phyloP scores from a whole-genome alignment of 53 echinoderm and acorn worm species.

The Holothuria scabra region DNA sequence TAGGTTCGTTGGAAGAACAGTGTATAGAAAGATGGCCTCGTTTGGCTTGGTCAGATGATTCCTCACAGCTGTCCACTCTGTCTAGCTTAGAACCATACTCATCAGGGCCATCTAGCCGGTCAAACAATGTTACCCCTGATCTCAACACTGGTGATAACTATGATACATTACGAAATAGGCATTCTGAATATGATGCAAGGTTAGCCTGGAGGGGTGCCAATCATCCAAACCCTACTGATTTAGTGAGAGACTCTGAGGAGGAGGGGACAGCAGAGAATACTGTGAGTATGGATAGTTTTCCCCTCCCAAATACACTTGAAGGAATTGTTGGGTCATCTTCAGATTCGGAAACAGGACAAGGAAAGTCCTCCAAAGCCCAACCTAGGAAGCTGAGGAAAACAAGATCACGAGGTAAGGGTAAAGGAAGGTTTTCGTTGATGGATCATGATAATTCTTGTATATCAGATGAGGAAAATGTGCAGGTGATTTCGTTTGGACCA shows the following conservation, averaged over 20 bases:
- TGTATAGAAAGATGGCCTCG: slow-evolving; percentile 2
- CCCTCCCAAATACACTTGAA: slow-evolving; percentile 79
- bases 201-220: neutral
- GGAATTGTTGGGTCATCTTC: slow-evolving; percentile 59
- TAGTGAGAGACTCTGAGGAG: slow-evolving; percentile 60
- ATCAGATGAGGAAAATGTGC: slow-evolving; percentile 66
- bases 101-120: slow-evolving; percentile 2
- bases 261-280: slow-evolving; percentile 54
- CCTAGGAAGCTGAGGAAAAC: slow-evolving; percentile 73
- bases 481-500: slow-evolving; percentile 74
- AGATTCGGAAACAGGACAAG: slow-evolving; percentile 38
- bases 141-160: neutral
- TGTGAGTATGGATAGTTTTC: slow-evolving; percentile 82
- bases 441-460: slow-evolving; percentile 2
- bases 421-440: slow-evolving; percentile 65
- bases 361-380: slow-evolving; percentile 38
- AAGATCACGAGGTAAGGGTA: slow-evolving; percentile 87
- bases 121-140: slow-evolving; percentile 16
- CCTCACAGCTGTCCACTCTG: slow-evolving; percentile 30
- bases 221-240: slow-evolving; percentile 38
- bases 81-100: slow-evolving; percentile 38
- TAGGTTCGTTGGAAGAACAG: slow-evolving; percentile 19
- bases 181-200: neutral
- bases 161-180: neutral
- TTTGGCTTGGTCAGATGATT: slow-evolving; percentile 3